Evolutionary conservation across 2,888 invertebrate genomes (phyloP), one percentile per base, ranked within the genome.

Genomic region (Cabera pusaria): DNA sequence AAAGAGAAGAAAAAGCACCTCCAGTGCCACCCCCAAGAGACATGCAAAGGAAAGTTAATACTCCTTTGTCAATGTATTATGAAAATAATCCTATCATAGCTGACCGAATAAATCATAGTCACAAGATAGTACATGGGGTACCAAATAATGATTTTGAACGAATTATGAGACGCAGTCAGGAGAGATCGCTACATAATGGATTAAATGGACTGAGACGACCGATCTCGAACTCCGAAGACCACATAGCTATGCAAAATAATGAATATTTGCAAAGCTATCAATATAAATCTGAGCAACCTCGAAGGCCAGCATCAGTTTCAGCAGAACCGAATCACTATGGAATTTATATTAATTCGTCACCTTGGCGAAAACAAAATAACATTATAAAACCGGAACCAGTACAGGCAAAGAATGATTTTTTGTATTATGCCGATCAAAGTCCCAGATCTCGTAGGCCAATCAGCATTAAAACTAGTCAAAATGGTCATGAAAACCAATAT

Each of bases 11-110:
- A 29, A 90, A 86, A 25, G 62, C 91, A 18, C 95, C 95, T 2
- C 95, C 96, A 0, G 93, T 93, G 2, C 95, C 95, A 12, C 95
- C 96, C 0, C 95, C 95, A n/a, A 86, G 94, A 55, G 95, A 94
- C 74, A 94, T 93, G 49, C 90, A 91, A 58, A 90, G 93, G 41
- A 90, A 92, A 72, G 83, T 91, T 6, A 75, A 90, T 8, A 88
- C 90, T 16, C 86, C 86, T 44, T 50, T 88, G 52, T 88, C 90
- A 10, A 89, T 88, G 83, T 84, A 83, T 61, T 87, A 89, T 59
- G 90, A 90, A 57, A 83, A 80, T 53, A 82, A 76, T 38, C 59
- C 78, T 1, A 56, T 72, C 37, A 58, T 76, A 41, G 57, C 71
- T 26, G 83, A 87, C 45, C 76, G 76, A 60, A 62, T 70, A 35